Evolutionary conservation across 2,888 invertebrate species (phyloP).

Genomic region (Chaetoderma sp.): DNA sequence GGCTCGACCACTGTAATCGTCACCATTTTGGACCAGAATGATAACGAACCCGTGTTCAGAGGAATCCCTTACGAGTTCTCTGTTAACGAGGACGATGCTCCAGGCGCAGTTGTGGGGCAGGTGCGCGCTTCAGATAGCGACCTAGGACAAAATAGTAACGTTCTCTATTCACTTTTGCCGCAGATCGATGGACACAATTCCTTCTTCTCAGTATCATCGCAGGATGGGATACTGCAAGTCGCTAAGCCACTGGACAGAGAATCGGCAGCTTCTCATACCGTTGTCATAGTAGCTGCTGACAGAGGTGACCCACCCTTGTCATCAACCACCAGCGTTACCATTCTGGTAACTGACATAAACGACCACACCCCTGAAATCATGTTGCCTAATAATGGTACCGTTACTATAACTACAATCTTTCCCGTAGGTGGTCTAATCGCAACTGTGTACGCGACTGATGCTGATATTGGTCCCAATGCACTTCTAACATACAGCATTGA

Average conservation of each 20-base stretch:
- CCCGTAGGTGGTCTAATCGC: not conserved
- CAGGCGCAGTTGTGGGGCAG: not conserved
- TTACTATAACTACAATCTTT: not conserved
- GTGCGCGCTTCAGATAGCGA: not conserved
- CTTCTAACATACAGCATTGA: not conserved
- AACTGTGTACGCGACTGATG: not conserved
- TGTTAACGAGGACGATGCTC: not conserved
- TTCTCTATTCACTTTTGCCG: no score
- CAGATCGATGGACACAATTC: no score
- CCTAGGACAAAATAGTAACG: not conserved
- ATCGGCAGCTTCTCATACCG: not conserved
- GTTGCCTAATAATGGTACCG: conserved; percentile 4
- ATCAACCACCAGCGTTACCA: not conserved
- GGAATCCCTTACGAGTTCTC: not conserved
- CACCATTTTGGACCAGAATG: not conserved
- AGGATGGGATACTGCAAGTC: not conserved
- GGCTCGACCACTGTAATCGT: not conserved
- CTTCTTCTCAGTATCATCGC: no score
- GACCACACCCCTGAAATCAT: not conserved
- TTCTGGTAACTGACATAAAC: not conserved
- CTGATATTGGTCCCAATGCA: not conserved
- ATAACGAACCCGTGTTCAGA: not conserved
- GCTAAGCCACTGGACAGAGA: not conserved
- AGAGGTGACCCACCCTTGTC: not conserved
- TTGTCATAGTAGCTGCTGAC: not conserved